Conservation (phyloP, 2,797 vertebrate species). For the Pangasius macronema region DNA sequence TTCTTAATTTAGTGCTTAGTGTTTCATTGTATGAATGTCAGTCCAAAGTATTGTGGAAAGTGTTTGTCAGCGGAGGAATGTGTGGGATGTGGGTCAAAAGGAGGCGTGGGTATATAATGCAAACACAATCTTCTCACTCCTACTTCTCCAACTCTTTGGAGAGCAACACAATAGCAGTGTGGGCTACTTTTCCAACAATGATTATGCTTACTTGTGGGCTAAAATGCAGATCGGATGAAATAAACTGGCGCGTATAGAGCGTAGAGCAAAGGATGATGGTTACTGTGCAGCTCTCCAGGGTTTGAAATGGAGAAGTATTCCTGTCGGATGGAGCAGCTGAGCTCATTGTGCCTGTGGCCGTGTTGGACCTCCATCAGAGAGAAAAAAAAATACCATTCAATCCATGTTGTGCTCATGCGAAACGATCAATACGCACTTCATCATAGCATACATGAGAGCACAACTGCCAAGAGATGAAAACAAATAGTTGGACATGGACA, state of each 20-base stretch:
- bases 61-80: background rate
- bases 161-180: slow-evolving; percentile 16
- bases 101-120: slow-evolving; percentile 26
- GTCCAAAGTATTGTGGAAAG: background rate
- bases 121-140: slow-evolving; percentile 29
- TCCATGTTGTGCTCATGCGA: slow-evolving; percentile 50
- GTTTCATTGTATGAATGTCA: background rate
- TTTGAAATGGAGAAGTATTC: slow-evolving; percentile 57
- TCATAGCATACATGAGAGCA: slow-evolving; percentile 25
- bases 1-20: slow-evolving; percentile 10
- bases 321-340: slow-evolving; percentile 42
- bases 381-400: slow-evolving; percentile 26
- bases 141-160: slow-evolving; percentile 14
- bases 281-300: slow-evolving; percentile 46
- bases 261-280: slow-evolving; percentile 25
- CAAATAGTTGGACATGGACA: background rate
- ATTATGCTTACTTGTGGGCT: slow-evolving; percentile 22
- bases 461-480: slow-evolving; percentile 21
- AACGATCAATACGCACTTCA: slow-evolving; percentile 55
- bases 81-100: slow-evolving; percentile 25
- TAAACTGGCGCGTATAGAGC: slow-evolving; percentile 5
- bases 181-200: slow-evolving; percentile 7
- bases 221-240: slow-evolving; percentile 29
- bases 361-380: slow-evolving; percentile 63
- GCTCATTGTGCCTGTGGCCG: slow-evolving; percentile 57